phyloP scores from a whole-genome alignment of 2,888 invertebrate species.

The Fissipunctia ypsillon region DNA sequence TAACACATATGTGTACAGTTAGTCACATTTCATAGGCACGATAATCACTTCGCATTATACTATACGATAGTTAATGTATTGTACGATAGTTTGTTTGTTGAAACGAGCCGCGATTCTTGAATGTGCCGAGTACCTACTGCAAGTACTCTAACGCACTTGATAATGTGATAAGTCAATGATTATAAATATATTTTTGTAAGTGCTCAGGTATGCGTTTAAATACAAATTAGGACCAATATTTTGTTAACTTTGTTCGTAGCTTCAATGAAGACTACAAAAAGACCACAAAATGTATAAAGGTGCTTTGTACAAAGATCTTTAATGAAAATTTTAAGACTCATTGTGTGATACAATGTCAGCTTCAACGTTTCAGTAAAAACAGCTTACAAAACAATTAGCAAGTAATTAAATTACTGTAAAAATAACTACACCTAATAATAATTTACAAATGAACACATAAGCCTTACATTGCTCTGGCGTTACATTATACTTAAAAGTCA shows the following conservation, averaged over 20 bases:
- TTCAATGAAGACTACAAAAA: neutral
- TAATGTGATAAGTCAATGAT: neutral
- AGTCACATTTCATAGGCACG: neutral
- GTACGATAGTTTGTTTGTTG: neutral
- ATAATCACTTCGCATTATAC: conserved; percentile 33
- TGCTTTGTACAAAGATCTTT: conserved; percentile 5
- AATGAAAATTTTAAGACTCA: conserved; percentile 1
- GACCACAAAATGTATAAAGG: neutral
- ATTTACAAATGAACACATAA: conserved; percentile 13
- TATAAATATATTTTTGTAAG: neutral
- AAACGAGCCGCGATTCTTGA: conserved; percentile 43
- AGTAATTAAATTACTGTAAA: conserved; percentile 18
- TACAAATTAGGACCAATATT: conserved; percentile 9
- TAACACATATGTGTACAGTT: conserved; percentile 4
- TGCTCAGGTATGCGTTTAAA: neutral
- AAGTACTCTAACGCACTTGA: neutral
- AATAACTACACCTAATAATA: conserved; percentile 13
- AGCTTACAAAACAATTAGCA: conserved; percentile 27
- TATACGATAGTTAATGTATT: conserved; percentile 35
- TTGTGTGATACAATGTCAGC: neutral
- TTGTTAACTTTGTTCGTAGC: neutral
- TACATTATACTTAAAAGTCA: neutral
- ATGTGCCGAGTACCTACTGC: conserved; percentile 24
- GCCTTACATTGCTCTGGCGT: neutral
- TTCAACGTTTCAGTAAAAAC: neutral